Evolutionary conservation across 2,888 invertebrate genomes (phyloP).

Genomic region (Pandemis corylana): DNA sequence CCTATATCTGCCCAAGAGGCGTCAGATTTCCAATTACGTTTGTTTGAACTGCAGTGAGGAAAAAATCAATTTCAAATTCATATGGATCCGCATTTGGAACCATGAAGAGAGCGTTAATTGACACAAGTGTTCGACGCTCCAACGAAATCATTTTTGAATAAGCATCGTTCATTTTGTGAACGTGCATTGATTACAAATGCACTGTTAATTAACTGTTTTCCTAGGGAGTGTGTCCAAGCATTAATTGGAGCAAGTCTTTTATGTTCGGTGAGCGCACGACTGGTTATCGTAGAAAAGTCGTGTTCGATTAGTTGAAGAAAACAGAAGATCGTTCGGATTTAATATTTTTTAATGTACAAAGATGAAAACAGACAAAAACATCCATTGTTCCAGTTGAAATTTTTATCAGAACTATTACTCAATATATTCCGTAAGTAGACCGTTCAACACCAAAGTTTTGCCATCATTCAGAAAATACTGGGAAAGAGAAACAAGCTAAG

Average conservation of each 20-base stretch:
- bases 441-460: constrained; percentile 28
- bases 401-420: constrained; percentile 18
- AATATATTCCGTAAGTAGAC: constrained; percentile 4
- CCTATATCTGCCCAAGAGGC: constrained; percentile 49
- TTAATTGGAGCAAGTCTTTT: constrained; percentile 19
- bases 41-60: constrained; percentile 62
- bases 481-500: constrained; percentile 29
- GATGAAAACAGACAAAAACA: no score
- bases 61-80: constrained; percentile 75
- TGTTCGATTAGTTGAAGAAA: no score
- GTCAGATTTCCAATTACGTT: constrained; percentile 70
- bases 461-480: no score
- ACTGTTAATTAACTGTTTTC: constrained; percentile 24
- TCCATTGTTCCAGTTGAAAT: constrained; percentile 15
- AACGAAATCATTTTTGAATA: constrained; percentile 34
- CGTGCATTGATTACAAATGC: constrained; percentile 38
- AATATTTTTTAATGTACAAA: no score
- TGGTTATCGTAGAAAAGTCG: background rate
- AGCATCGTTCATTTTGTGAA: constrained; percentile 36
- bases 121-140: constrained; percentile 61
- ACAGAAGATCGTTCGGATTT: background rate
- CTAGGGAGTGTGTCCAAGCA: constrained; percentile 16
- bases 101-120: constrained; percentile 73
- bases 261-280: background rate
- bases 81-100: constrained; percentile 61